These are phyloP conservation scores for Abramis brama DNA, from an alignment of 2,113 vertebrate species.

Conservation along the genomic window DNA sequence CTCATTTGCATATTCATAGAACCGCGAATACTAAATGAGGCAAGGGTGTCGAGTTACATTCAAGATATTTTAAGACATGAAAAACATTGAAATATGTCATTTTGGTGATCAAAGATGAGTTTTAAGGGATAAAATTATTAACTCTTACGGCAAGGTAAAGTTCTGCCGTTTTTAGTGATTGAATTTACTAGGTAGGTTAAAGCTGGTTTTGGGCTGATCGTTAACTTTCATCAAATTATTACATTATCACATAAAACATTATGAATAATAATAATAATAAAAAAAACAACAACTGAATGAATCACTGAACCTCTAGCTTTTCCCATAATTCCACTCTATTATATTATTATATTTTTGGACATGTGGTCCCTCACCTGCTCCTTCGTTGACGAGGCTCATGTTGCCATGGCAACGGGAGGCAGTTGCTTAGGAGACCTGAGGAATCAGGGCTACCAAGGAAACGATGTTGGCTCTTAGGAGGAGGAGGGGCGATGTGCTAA, in stretches of 20 bases:
- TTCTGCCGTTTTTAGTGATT: not conserved
- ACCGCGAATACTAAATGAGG: too few species aligned
- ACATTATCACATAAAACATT: too few species aligned
- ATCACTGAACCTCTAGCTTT: not conserved
- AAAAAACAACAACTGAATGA: too few species aligned
- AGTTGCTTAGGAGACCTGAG: constrained; percentile 57
- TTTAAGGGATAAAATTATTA: not conserved
- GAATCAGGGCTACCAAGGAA: constrained; percentile 51
- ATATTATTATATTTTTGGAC: constrained; percentile 25
- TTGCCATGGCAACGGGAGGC: constrained; percentile 57
- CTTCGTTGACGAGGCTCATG: constrained; percentile 46
- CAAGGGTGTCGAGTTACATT: too few species aligned
- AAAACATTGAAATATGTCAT: too few species aligned
- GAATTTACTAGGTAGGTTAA: not conserved
- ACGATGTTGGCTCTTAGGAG: constrained; percentile 52
- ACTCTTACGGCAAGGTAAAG: not conserved
- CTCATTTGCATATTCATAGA: too few species aligned
- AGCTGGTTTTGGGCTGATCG: not conserved
- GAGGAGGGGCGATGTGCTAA: constrained; percentile 42
- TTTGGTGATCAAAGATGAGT: too few species aligned
- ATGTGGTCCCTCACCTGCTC: not conserved
- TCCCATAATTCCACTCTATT: not conserved
- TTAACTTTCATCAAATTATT: too few species aligned
- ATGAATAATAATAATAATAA: not conserved
- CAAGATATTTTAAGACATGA: too few species aligned